Evolutionary conservation across 2,113 vertebrate genomes (phyloP).

Genomic region (human (Homo sapiens)): DNA sequence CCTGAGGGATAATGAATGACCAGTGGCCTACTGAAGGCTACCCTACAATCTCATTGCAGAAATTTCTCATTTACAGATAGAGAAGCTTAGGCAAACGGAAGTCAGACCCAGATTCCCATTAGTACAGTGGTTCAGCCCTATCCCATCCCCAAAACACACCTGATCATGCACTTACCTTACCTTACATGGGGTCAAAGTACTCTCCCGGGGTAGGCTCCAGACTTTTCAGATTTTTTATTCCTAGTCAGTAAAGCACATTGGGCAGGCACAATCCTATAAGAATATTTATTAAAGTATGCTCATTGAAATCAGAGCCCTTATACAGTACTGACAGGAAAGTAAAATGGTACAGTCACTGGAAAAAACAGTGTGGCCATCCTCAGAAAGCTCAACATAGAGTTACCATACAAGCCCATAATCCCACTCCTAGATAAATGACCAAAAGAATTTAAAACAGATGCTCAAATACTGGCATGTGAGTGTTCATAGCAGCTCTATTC

Average conservation of each 20-base stretch:
- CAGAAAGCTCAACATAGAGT: not conserved
- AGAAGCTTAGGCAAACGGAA: not conserved
- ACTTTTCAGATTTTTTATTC: not conserved
- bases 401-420: not conserved
- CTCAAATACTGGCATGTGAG: not conserved
- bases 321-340: not conserved
- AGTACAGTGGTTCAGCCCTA: too few relatives aligned
- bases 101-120: not conserved
- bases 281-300: not conserved
- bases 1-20: not conserved
- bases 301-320: not conserved
- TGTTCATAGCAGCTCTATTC: too few relatives aligned
- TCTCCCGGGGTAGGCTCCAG: not conserved
- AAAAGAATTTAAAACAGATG: not conserved
- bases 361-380: not conserved
- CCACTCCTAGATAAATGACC: not conserved
- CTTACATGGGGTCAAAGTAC: not conserved
- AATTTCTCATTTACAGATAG: not conserved
- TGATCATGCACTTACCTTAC: rapidly evolving
- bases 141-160: not conserved
- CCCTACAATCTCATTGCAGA: not conserved
- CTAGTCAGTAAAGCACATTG: not conserved
- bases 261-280: not conserved
- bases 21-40: not conserved
- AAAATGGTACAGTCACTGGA: not conserved